Evolutionary conservation across 2,888 invertebrate species (phyloP), one percentile per base, ranked within the genome.

Genomic region (Drepanosiphum platanoidis): DNA sequence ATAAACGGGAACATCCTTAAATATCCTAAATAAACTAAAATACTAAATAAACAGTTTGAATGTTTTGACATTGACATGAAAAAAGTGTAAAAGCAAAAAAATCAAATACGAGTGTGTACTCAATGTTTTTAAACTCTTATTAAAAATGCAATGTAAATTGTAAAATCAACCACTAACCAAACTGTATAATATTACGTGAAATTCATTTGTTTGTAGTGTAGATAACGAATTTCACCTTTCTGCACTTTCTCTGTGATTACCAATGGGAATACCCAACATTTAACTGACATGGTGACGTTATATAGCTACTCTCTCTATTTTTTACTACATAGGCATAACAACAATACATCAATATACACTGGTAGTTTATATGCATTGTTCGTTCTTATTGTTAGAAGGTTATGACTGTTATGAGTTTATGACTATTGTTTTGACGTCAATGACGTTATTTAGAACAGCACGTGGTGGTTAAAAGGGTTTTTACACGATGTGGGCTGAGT

Each of bases 191-290:
- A 52, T n/a, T n/a, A n/a, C n/a, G n/a, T n/a, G n/a, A n/a, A 22
- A 42, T 42, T 78, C 30, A 9, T 42, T 75, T 2, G 75, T 34
- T 7, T 8, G 8, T 27, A 3, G n/a, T 4, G 32, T 22, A n/a
- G 22, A 27, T 8, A 13, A 70, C 0, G 3, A 70, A 80, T 83
- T 74, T 83, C 83, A 46, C 74, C 83, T 83, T 83, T 74, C 74
- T 83, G 66, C 75, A 46, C 83, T 83, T 83, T 83, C 83, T 83
- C 83, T 27, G 66, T 18, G 39, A 64, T 46, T 42, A 27, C 42
- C 46, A 13, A 9, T 22, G 83, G 83, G 34, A 75, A 75, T 83
- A 39, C 83, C 83, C 83, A 75, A 66, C 18, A 4, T 22, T 27
- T 8, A 34, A 79, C 61, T 36, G 7, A n/a, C 34, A 36, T 36